Percentiles rank a stretch among this genome's conserved stretches.
Conservation (phyloP, 2,888 invertebrate genomes). For the Apocheima hispidaria region DNA sequence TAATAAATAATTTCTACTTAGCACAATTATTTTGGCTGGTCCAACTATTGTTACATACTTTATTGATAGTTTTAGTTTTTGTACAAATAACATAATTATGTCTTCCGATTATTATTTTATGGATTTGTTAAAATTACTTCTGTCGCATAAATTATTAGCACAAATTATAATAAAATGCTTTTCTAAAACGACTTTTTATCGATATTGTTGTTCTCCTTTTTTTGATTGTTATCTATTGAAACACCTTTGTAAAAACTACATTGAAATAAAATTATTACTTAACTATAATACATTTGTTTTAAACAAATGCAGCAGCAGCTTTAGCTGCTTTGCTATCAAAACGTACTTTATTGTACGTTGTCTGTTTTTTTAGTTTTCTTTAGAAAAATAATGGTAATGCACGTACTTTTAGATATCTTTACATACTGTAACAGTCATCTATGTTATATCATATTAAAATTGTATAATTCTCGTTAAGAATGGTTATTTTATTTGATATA, state of each 20-base stretch:
- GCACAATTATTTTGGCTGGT: slow-evolving; percentile 61
- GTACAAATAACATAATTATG: slow-evolving; percentile 14
- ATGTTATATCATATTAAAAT: slow-evolving; percentile 3
- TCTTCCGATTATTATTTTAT: slow-evolving; percentile 22
- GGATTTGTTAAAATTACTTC: not conserved
- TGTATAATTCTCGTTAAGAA: not conserved
- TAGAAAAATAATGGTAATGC: not conserved
- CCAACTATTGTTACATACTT: slow-evolving; percentile 46
- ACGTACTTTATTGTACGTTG: not conserved
- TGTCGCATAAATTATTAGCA: slow-evolving; percentile 3
- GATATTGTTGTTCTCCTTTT: not conserved
- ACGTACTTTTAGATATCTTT: slow-evolving; percentile 13
- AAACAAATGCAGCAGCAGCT: not conserved
- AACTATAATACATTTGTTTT: no score
- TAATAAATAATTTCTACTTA: slow-evolving; percentile 25
- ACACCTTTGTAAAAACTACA: not conserved
- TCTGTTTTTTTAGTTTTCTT: not conserved
- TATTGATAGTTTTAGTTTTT: slow-evolving; percentile 7
- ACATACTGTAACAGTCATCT: not conserved
- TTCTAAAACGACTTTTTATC: not conserved
- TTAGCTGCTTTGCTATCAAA: not conserved
- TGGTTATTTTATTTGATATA: not conserved
- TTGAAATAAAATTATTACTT: not conserved
- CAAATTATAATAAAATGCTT: slow-evolving; percentile 8
- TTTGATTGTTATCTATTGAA: not conserved